Evolutionary conservation across 2,888 invertebrate species (phyloP), one percentile per base, ranked within the genome.

Genomic region (Polymixis flavicincta): DNA sequence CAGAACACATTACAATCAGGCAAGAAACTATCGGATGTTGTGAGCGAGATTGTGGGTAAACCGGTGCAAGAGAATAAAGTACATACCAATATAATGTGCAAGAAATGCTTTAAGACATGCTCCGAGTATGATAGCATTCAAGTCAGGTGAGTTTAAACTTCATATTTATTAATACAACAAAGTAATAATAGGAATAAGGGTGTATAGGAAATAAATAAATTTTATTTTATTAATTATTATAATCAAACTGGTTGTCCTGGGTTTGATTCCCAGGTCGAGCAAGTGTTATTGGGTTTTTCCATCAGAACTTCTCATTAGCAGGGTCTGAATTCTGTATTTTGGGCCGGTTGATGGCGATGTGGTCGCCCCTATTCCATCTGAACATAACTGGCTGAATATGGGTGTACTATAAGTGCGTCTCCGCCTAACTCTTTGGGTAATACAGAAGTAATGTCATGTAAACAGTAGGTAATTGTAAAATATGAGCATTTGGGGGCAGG

Each of bases 71-170:
- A 97, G 84, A 95, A 97, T 2, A 93, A 91, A 57, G 96, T 96
- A 0, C 97, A 97, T 78, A 96, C 97, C 0, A 94, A 94, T 66
- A 92, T 97, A 28, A 90, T 98, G 5, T 98, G 98, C 91, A 97
- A 97, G 89, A 98, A 97, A 86, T 98, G 98, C 90, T 97, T 96
- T 84, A 97, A 97, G 89, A 89, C 97, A 13, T 96, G 97, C 67
- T 94, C 97, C 32, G 98, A 98, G 92, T 97, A 97, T 83, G 97
- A 97, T 79, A 97, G 97, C 71, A 90, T 97, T 60, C 96, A 97
- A 89, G 93, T 92, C 37, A 94, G 94, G 95, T 97, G 82, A 89
- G 90, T 69, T 74, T 45, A 6, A n/a, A 74, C 6, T 50, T 5
- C 28, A 42, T 42, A 37, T 37, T 32, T 32, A 3, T 32, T 32